A percentile compares a stretch with the other conserved stretches of the same genome.
Evolutionary conservation across 2,888 invertebrate species (phyloP).

Genomic region (Bruchidius siliquastri): DNA sequence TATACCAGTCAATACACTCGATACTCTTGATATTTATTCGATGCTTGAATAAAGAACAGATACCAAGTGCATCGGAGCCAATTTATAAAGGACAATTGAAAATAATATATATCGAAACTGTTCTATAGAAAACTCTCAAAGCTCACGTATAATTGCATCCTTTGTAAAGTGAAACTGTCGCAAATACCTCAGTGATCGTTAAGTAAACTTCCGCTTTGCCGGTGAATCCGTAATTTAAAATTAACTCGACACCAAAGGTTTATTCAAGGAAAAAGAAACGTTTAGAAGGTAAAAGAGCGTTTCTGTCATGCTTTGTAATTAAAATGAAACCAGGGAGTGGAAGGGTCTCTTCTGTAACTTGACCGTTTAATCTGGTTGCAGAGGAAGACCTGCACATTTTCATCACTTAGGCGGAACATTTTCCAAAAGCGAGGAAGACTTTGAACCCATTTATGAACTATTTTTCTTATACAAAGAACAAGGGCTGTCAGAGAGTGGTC

Average conservation of each 20-base stretch:
- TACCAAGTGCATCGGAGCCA: not conserved
- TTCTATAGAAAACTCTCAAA: not conserved
- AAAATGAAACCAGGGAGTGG: not conserved
- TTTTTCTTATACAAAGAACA: no score
- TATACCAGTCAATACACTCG: no score
- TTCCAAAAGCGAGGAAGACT: no score
- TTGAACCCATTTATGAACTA: no score
- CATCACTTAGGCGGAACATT: no score
- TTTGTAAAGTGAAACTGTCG: not conserved
- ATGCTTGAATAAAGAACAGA: not conserved
- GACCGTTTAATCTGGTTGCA: no score
- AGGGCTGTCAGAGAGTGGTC: no score
- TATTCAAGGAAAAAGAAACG: not conserved
- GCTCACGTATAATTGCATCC: not conserved
- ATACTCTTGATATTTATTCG: not conserved
- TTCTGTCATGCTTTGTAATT: not conserved
- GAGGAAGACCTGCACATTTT: no score
- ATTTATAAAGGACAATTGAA: not conserved
- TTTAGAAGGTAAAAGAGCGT: not conserved
- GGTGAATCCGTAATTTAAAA: not conserved
- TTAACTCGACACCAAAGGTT: not conserved
- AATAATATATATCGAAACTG: not conserved
- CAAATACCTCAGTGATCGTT: not conserved
- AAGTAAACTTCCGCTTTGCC: not conserved
- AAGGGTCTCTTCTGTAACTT: not conserved